Percentiles rank a stretch among this genome's conserved stretches.
phyloP scores from a whole-genome alignment of 2,888 invertebrate genomes.

The Philereme transversata region DNA sequence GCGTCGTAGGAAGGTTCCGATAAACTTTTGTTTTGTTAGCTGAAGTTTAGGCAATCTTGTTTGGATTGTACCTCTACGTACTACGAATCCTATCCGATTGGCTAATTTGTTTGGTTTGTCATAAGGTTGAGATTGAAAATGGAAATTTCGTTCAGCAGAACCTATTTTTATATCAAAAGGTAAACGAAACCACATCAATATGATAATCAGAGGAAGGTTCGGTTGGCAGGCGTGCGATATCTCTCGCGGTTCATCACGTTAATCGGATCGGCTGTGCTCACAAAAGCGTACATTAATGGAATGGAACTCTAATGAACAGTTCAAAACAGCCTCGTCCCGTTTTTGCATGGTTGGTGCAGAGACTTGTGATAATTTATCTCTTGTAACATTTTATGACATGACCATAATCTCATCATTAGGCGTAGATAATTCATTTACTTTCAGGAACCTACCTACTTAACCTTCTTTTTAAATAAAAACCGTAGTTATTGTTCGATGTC shows the following conservation, averaged over 20 bases:
- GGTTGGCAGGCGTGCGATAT: constrained; percentile 33
- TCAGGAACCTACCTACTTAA: too few relatives aligned
- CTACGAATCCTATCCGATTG: constrained; percentile 11
- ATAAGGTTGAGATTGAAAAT: constrained; percentile 10
- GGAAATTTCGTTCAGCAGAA: constrained; percentile 9
- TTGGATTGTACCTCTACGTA: constrained; percentile 1
- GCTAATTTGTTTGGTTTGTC: constrained; percentile 17
- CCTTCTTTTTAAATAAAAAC: too few relatives aligned
- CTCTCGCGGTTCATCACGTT: constrained; percentile 29
- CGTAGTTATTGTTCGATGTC: neutral
- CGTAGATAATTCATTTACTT: too few relatives aligned
- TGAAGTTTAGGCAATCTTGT: constrained; percentile 25
- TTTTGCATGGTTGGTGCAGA: constrained; percentile 2
- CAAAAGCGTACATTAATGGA: constrained; percentile 54
- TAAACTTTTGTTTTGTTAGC: constrained; percentile 35
- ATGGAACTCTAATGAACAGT: constrained; percentile 49
- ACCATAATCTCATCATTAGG: too few relatives aligned
- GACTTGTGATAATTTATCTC: too few relatives aligned
- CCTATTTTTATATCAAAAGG: constrained; percentile 8
- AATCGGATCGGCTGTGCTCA: constrained; percentile 41
- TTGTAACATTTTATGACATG: too few relatives aligned
- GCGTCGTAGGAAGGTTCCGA: constrained; percentile 24
- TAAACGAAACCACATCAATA: constrained; percentile 19
- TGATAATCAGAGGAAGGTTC: constrained; percentile 18
- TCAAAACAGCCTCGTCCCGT: constrained; percentile 41